phyloP scores from a whole-genome alignment of 2,113 vertebrate species.

The Lophotis ruficrista region DNA sequence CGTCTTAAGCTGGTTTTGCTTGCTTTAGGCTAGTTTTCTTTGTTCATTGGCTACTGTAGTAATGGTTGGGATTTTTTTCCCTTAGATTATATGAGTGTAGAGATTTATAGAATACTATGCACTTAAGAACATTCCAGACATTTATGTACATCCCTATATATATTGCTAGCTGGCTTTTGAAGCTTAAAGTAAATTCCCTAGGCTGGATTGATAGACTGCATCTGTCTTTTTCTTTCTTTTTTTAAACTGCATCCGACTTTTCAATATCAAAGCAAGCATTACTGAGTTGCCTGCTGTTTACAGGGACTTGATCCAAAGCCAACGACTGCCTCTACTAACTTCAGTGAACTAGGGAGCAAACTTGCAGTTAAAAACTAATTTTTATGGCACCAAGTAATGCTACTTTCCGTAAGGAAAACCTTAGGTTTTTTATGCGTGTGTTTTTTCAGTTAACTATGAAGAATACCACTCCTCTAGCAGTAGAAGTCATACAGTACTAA shows the following conservation, averaged over 20 bases:
- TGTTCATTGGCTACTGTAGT: background rate
- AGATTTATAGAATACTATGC: background rate
- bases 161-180: background rate
- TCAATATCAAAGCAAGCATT: background rate
- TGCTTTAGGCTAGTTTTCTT: background rate
- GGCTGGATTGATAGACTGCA: background rate
- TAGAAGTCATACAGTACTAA: background rate
- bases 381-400: background rate
- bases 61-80: background rate
- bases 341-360: background rate
- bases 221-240: background rate
- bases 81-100: background rate
- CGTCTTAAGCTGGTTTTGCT: background rate
- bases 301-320: background rate
- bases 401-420: background rate
- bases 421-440: background rate
- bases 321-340: background rate
- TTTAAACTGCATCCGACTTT: background rate
- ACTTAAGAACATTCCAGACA: background rate
- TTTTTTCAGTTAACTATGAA: background rate
- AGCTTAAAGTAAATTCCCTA: background rate
- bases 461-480: background rate
- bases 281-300: rapidly evolving
- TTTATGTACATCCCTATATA: background rate
- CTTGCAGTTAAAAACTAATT: background rate